Evolutionary conservation across 64 coral and sea anemone genomes (phyloP), one percentile per base, ranked within the genome.

Genomic region (Pachyseris speciosa): DNA sequence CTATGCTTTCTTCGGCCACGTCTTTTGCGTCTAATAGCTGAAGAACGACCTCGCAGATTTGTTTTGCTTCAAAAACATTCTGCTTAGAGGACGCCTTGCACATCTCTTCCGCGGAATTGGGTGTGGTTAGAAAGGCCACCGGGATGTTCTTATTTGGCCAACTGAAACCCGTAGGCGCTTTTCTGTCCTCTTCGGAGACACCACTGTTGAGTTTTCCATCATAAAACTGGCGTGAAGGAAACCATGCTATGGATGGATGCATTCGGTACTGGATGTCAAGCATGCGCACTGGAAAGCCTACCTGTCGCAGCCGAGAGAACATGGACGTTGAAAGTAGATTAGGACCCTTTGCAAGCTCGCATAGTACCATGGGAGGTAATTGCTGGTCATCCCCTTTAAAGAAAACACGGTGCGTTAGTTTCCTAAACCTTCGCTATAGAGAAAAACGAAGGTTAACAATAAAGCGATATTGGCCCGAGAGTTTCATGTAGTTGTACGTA

Each of bases 211-310:
- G 86, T 45, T 58, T 69, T 17, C 91, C 91, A 30, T 90, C 40
- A 78, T 97, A 97, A 78, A 97, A 97, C 15, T 37, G 41, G 38
- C 25, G n/a, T 9, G 95, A 97, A 22, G 95, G 91, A 51, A 97
- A 97, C 7, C 37, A 55, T 13, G 91, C 69, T 47, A 97, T 92
- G 58, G 57, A 67, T 44, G 95, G 95, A 51, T 97, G 95, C 95
- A 97, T 97, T 85, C 95, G 70, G 45, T 97, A 92, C 64, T 97
- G 95, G 7, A 75, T 90, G 25, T 93, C 72, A 20, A 97, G 65
- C 59, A 97, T 70, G 38, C 67, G 81, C 20, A 78, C 70, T 80
- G 64, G 71, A 68, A 64, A 30, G 58, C 81, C 87, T 49, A 37
- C 83, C 47, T 58, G 19, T 9, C 43, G 81, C 10, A 92, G 57